Evolutionary conservation across 2,888 invertebrate species (phyloP).

Genomic region (Macrophya annulata): DNA sequence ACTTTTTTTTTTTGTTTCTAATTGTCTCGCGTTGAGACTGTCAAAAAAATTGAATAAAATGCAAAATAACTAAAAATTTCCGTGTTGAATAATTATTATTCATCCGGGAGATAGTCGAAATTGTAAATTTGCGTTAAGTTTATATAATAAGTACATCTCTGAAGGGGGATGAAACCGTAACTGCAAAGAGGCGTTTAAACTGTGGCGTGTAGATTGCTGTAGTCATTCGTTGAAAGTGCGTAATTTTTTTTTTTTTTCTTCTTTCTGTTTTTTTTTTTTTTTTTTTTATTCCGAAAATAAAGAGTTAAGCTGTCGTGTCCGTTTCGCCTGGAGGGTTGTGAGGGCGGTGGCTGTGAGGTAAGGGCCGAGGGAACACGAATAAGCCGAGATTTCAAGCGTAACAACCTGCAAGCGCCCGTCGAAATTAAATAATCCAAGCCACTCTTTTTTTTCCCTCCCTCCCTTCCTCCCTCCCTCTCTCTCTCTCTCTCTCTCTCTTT

Average conservation of each 20-base stretch:
- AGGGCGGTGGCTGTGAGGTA: slow-evolving; percentile 44
- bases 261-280: not conserved
- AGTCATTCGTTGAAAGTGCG: not conserved
- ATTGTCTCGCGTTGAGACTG: not conserved
- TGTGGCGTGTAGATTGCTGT: slow-evolving; percentile 18
- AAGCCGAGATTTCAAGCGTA: slow-evolving; percentile 55
- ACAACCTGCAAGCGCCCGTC: slow-evolving; percentile 49
- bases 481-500: too few relatives aligned
- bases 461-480: not conserved
- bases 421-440: slow-evolving; percentile 53
- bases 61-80: not conserved
- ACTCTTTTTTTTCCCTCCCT: not conserved
- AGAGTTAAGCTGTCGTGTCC: slow-evolving; percentile 55
- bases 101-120: not conserved
- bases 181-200: not conserved
- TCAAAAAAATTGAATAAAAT: not conserved
- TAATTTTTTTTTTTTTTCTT: not conserved
- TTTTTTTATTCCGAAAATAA: slow-evolving; percentile 34
- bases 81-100: not conserved
- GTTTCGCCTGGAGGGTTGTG: slow-evolving; percentile 38
- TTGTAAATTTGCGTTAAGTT: slow-evolving; percentile 4
- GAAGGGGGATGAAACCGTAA: not conserved
- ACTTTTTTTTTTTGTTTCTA: not conserved
- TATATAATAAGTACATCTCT: not conserved
- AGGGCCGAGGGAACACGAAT: slow-evolving; percentile 54